Conservation (phyloP, 1,140 invertebrate genomes). For the Mesaphorura yosii region DNA sequence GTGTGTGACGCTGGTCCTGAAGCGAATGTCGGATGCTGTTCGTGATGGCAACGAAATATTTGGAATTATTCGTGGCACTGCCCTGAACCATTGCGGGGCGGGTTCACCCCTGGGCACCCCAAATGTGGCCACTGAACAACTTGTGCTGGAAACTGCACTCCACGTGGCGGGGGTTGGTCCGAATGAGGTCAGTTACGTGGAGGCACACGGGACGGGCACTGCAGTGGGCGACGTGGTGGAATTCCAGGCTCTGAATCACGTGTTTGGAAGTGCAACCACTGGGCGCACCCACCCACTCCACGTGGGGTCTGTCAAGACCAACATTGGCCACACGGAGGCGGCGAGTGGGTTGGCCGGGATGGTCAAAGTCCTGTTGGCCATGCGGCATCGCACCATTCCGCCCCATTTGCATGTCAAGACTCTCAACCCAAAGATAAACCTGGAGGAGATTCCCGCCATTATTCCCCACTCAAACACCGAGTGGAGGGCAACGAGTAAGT, state of each 20-base stretch:
- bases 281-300: slow-evolving; percentile 38
- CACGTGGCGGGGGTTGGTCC: slow-evolving; percentile 42
- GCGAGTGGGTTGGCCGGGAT: slow-evolving; percentile 34
- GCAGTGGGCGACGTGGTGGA: slow-evolving; percentile 33
- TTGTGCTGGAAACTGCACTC: slow-evolving; percentile 42
- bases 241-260: slow-evolving; percentile 40
- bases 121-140: slow-evolving; percentile 35
- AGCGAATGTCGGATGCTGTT: slow-evolving; percentile 3
- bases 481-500: neutral
- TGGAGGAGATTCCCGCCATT: slow-evolving; percentile 10
- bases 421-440: slow-evolving; percentile 15
- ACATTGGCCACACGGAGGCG: slow-evolving; percentile 48
- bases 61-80: slow-evolving; percentile 4
- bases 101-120: slow-evolving; percentile 8
- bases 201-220: slow-evolving; percentile 51
- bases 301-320: slow-evolving; percentile 48
- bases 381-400: slow-evolving; percentile 5
- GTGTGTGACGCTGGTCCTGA: slow-evolving; percentile 2
- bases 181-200: slow-evolving; percentile 42
- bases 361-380: slow-evolving; percentile 10
- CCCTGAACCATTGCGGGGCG: slow-evolving; percentile 6
- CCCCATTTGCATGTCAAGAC: slow-evolving; percentile 11
- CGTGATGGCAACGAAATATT: slow-evolving; percentile 1
- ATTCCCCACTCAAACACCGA: slow-evolving; percentile 2
- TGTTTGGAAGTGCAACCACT: slow-evolving; percentile 40